Base-by-base conservation (phyloP, 1,140 invertebrate genomes). In the Apolygus lucorum region DNA sequence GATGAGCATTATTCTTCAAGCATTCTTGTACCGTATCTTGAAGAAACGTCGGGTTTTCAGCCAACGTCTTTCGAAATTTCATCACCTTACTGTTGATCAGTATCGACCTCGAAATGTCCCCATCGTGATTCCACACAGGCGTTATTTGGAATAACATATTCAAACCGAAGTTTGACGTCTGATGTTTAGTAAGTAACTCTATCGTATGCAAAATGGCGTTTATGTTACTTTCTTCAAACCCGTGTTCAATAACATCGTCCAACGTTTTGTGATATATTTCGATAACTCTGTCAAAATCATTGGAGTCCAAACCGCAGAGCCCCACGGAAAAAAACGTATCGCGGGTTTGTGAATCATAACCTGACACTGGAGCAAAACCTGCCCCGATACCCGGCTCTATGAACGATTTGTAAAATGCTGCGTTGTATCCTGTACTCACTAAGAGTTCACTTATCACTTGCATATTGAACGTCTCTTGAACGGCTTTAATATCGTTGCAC, bases 341-440 rank as follows among this genome's bases (percentile, higher is more conserved):
- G 76, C 86, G 88, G 1, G 87, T 89, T 74, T 91, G 85, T 29
- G 85, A 81, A 74, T 90, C 88, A 77, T 84, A 93, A 2, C 91
- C 90, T 2, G 89, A 90, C 29, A 85, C 82, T 1, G 90, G 86
- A 67, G 89, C 87, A 73, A 85, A 88, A 28, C 90, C 91, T 29
- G 88, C 89, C 1, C 91, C 92, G 74, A 96, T 87, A 75, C 93
- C 90, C 14, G 92, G 87, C 77, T 96, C 93, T 28, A 97, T 86
- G 2, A 97, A 80, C 68, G 86, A 85, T 76, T 94, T 91, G 76
- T 97, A 97, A 79, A 98, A 95, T 0, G 91, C 87, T 2, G 94
- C 87, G 78, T 93, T 96, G 0, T 94, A 93, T 1, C 95, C 94
- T n/a, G n/a, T n/a, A 76, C 86, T 87, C 1, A 91, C 84, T 74